Conservation (phyloP, 2,113 vertebrate genomes). For the Lates calcarifer region DNA sequence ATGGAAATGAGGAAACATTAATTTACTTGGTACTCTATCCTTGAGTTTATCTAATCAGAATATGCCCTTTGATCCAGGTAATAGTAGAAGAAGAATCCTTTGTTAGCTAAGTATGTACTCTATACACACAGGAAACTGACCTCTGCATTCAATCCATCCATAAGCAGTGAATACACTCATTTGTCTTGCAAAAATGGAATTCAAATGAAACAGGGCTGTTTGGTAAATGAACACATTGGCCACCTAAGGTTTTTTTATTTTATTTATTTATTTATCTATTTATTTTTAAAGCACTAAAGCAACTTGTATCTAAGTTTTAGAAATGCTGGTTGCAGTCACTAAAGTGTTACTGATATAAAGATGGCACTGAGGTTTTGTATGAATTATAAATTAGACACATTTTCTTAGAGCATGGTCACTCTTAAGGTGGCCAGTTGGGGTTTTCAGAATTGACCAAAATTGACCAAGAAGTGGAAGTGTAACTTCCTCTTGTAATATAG, state of each 20-base stretch:
- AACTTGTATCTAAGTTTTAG: not conserved
- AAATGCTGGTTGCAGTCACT: not conserved
- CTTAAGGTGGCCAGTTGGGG: not conserved
- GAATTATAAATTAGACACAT: not conserved
- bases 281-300: not conserved
- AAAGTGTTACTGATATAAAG: too few relatives aligned
- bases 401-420: not conserved
- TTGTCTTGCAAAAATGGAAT: slow-evolving; percentile 65
- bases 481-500: not conserved
- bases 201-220: slow-evolving; percentile 16
- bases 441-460: too few relatives aligned
- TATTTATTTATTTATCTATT: too few relatives aligned
- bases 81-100: too few relatives aligned
- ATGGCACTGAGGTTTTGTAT: not conserved
- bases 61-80: not conserved
- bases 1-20: not conserved
- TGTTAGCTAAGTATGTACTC: too few relatives aligned
- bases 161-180: slow-evolving; percentile 9
- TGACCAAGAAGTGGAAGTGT: not conserved
- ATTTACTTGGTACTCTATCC: not conserved
- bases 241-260: too few relatives aligned
- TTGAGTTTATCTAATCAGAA: not conserved
- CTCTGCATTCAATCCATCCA: too few relatives aligned
- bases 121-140: too few relatives aligned
- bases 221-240: not conserved